Percentiles rank a stretch among this genome's conserved stretches.
Conservation (phyloP, 30 jellyfish, hydroid and myxozoan species). For the Hydractinia echinata region DNA sequence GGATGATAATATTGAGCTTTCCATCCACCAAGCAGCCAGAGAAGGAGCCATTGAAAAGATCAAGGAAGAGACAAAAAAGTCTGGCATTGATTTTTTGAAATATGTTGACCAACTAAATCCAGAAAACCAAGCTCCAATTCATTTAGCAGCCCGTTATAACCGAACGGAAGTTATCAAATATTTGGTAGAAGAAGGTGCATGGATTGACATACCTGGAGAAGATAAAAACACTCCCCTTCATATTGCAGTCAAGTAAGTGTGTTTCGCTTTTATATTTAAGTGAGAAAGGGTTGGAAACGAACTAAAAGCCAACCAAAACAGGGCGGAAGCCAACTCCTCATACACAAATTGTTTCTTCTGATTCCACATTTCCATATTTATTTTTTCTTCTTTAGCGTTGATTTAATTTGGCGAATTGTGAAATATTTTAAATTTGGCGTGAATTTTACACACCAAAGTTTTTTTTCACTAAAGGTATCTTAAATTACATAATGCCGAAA, state of each 20-base stretch:
- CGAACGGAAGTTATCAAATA: slow-evolving; percentile 37
- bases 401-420: no score
- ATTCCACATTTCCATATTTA: no score
- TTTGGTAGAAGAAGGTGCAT: slow-evolving; percentile 46
- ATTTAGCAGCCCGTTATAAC: slow-evolving; percentile 69
- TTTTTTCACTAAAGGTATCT: no score
- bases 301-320: no score
- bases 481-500: no score
- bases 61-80: slow-evolving; percentile 28
- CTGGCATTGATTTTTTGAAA: slow-evolving; percentile 45
- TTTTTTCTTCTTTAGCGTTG: no score
- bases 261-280: neutral
- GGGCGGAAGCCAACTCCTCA: no score
- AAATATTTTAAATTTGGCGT: no score
- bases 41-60: slow-evolving; percentile 53
- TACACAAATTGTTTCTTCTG: no score
- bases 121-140: slow-evolving; percentile 68
- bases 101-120: slow-evolving; percentile 38
- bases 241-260: slow-evolving; percentile 69
- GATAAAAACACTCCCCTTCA: slow-evolving; percentile 74
- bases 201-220: slow-evolving; percentile 55
- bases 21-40: slow-evolving; percentile 77
- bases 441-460: no score
- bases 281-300: no score
- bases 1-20: neutral